phyloP scores from a whole-genome alignment of 2,888 invertebrate species.

The Thera britannica region DNA sequence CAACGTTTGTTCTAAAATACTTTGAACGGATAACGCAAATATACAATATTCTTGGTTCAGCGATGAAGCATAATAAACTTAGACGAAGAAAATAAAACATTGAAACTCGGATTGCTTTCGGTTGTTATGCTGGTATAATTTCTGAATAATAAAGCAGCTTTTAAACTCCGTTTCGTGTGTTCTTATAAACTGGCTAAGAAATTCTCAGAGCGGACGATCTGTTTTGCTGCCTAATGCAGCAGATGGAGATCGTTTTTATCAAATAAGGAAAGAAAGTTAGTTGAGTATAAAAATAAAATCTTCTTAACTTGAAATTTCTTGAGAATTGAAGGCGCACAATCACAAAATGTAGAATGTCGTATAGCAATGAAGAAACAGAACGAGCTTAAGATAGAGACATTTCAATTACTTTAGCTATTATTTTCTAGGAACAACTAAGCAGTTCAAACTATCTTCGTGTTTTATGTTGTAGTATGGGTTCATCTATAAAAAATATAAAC shows the following conservation, averaged over 20 bases:
- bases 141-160: conserved; percentile 42
- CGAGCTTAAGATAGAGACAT: not conserved
- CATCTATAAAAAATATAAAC: too few species aligned
- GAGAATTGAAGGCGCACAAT: conserved; percentile 6
- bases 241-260: conserved; percentile 18
- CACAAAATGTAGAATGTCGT: conserved; percentile 5
- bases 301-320: conserved; percentile 6
- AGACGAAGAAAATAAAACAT: conserved; percentile 42
- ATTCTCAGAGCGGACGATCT: conserved; percentile 28
- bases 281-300: conserved; percentile 13
- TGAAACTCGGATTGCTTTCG: conserved; percentile 43
- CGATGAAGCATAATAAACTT: conserved; percentile 37
- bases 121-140: conserved; percentile 42
- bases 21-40: conserved; percentile 20
- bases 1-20: conserved; percentile 2
- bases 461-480: too few species aligned
- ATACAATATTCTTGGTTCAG: conserved; percentile 31
- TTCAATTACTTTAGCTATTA: not conserved
- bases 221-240: conserved; percentile 25
- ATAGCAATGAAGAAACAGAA: conserved; percentile 2
- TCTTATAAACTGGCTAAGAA: conserved; percentile 30
- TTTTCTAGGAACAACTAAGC: not conserved
- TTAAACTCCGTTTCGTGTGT: conserved; percentile 39
- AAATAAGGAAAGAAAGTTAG: conserved; percentile 22
- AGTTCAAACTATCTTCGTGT: too few species aligned